Evolutionary conservation across 1,140 invertebrate species (phyloP), one percentile per base, ranked within the genome.

Genomic region (Maniola jurtina): DNA sequence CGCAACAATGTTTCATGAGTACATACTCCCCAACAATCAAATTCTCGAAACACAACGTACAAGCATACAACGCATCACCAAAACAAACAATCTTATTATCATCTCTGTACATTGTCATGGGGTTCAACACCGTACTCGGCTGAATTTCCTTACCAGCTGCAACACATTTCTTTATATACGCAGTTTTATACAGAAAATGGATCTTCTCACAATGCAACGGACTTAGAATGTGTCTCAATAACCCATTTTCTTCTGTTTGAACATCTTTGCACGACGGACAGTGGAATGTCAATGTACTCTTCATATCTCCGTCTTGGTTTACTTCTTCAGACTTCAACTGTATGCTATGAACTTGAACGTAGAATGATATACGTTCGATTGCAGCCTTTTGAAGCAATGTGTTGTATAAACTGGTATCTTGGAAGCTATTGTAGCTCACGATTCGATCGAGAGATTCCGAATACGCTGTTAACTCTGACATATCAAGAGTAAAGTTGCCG

Each of bases 31-130:
- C 89, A 0, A 88, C 66, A 13, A 91, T 91, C 0, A 77, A 56
- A 65, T 83, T 89, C 57, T 87, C 86, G 59, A 89, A 89, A 57
- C 89, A 91, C 6, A 91, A 66, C 0, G 87, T 78, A 56, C 89
- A 91, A 13, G 87, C 89, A n/a, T 86, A 91, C 58, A 84, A 40
- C 8, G 84, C 83, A 76, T 89, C 84, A 10, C 89, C 89, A 45
- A 91, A 91, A 47, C 89, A 91, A 0, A 91, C 87, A 66, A 91
- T 87, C 64, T 91, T 91, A 66, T 91, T 91, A 7, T 82, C 79
- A 81, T 91, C 89, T 16, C 89, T 61, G 15, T 91, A 91, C 81
- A 88, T 79, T 40, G 33, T 86, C 89, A 91, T 91, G 0, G 89
- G 79, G 57, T 91, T 91, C 6, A 89, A 59, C 0, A 89, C 79